Evolutionary conservation across 2,888 invertebrate genomes (phyloP).

Genomic region (Drosophila ustulata): DNA sequence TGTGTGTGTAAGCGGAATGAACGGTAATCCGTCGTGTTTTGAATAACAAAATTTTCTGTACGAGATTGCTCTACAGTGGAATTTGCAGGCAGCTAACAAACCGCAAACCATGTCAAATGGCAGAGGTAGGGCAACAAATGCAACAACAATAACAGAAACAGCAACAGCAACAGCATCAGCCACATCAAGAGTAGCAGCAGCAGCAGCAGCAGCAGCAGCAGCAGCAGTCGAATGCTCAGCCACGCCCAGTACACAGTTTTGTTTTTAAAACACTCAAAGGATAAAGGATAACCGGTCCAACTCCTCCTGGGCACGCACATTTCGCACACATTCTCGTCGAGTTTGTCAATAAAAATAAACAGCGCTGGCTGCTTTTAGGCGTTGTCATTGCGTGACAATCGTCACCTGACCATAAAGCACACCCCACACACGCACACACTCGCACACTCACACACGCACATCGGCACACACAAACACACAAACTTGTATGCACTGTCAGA

Average conservation of each 20-base stretch:
- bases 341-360: constrained; percentile 76
- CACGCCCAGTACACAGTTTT: constrained; percentile 36
- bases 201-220: constrained; percentile 43
- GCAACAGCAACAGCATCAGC: constrained; percentile 28
- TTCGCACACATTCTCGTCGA: constrained; percentile 70
- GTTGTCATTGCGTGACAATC: constrained; percentile 71
- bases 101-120: constrained; percentile 81
- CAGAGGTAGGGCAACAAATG: constrained; percentile 59
- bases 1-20: constrained; percentile 77
- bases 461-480: background rate
- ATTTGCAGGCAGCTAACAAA: constrained; percentile 76
- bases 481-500: background rate
- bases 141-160: constrained; percentile 44
- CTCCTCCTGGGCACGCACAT: constrained; percentile 68
- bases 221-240: constrained; percentile 32
- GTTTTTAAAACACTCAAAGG: constrained; percentile 78
- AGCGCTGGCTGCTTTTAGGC: constrained; percentile 51
- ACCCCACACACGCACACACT: constrained; percentile 5
- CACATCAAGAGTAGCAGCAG: constrained; percentile 27
- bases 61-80: constrained; percentile 73
- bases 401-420: constrained; percentile 61
- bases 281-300: constrained; percentile 68
- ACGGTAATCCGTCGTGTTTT: constrained; percentile 83
- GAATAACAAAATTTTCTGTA: constrained; percentile 77
- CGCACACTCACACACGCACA: constrained; percentile 3